These are phyloP conservation scores for Oreochromis aureus DNA, from an alignment of 2,113 vertebrate genomes.

Conservation along the genomic window DNA sequence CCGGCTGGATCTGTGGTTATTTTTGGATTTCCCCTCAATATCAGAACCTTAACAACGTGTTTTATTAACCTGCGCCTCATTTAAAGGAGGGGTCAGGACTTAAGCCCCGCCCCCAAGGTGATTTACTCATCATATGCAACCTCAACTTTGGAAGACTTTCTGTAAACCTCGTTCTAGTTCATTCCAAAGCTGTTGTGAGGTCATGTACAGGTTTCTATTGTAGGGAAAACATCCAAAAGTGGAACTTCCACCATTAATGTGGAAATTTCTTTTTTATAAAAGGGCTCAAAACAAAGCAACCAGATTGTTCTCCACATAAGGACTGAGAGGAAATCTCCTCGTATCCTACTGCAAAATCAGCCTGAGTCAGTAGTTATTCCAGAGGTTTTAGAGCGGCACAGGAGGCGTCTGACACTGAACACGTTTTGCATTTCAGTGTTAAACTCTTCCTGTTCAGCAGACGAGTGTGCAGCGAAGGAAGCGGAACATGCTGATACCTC, in stretches of 20 bases:
- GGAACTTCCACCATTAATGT: not conserved
- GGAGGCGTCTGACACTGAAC: not conserved
- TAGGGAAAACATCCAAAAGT: not conserved
- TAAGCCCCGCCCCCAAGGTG: not conserved
- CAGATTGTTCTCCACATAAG: not conserved
- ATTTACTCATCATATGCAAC: not conserved
- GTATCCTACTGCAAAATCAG: not conserved
- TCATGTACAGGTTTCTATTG: not conserved
- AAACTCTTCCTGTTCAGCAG: not conserved
- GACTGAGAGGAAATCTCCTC: not conserved
- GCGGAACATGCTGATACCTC: rapidly evolving
- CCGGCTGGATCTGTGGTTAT: no score
- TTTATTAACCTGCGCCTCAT: not conserved
- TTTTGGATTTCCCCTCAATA: no score
- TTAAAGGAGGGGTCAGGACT: not conserved
- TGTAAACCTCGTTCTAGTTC: not conserved
- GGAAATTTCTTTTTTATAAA: not conserved
- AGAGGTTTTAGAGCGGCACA: not conserved
- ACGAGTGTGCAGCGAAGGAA: not conserved
- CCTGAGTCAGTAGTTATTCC: not conserved
- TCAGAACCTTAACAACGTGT: no score
- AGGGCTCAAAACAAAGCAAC: not conserved
- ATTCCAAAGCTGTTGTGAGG: not conserved
- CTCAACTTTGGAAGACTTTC: not conserved
- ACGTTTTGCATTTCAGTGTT: rapidly evolving